phyloP scores from a whole-genome alignment of 2,888 invertebrate species.

The Leptura quadrifasciata region DNA sequence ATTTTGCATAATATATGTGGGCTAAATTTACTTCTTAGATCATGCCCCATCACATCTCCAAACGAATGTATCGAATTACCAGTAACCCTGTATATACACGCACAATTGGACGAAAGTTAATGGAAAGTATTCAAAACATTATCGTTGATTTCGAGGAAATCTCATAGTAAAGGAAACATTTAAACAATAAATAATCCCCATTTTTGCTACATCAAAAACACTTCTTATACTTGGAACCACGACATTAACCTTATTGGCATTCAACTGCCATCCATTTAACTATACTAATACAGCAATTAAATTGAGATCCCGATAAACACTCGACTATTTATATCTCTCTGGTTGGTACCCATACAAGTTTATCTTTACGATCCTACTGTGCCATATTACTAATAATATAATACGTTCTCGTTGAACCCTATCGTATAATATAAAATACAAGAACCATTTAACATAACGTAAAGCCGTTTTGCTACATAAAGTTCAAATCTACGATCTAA shows the following conservation, averaged over 20 bases:
- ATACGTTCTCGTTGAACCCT: slow-evolving; percentile 11
- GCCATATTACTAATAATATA: slow-evolving; percentile 15
- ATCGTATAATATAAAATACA: slow-evolving; percentile 21
- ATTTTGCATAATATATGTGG: no score
- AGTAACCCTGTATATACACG: no score
- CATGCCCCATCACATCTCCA: no score
- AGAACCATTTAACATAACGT: slow-evolving; percentile 15
- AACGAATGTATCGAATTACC: no score
- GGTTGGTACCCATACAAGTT: slow-evolving; percentile 13
- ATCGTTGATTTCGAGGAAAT: no score
- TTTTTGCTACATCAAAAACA: not conserved
- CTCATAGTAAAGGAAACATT: no score
- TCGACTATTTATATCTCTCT: not conserved
- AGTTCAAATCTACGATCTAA: slow-evolving; percentile 13
- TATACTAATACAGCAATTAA: not conserved
- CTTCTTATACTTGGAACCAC: not conserved
- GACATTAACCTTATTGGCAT: not conserved
- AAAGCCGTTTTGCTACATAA: slow-evolving; percentile 16
- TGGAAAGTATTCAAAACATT: no score
- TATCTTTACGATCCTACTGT: slow-evolving; percentile 26
- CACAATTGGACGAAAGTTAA: no score
- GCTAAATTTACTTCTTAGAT: no score
- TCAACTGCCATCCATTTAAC: not conserved
- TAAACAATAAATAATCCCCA: no score
- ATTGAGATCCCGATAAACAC: not conserved